phyloP scores from a whole-genome alignment of 2,113 vertebrate genomes.

The Neolamprologus falcicula region DNA sequence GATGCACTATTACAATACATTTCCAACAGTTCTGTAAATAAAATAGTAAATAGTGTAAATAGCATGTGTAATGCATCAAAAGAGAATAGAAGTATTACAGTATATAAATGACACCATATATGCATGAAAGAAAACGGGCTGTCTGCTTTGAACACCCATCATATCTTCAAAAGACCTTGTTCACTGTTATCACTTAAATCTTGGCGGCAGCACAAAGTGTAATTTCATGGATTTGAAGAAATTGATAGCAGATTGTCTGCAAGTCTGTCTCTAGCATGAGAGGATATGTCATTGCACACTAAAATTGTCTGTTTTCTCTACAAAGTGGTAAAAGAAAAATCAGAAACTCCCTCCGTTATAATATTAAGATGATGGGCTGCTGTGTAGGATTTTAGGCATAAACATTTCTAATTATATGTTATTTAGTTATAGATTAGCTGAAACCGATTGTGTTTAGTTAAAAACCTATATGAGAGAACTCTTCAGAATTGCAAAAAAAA shows the following conservation, averaged over 20 bases:
- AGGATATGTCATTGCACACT: slow-evolving; percentile 76
- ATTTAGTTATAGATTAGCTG: slow-evolving; percentile 58
- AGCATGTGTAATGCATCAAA: not conserved
- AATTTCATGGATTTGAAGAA: slow-evolving; percentile 80
- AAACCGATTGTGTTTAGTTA: slow-evolving; percentile 58
- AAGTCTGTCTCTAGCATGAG: slow-evolving; percentile 72
- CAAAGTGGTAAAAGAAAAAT: slow-evolving; percentile 77
- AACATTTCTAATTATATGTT: slow-evolving; percentile 38
- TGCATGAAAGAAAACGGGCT: slow-evolving; percentile 71
- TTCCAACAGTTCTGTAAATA: not conserved
- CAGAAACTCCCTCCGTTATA: slow-evolving; percentile 79
- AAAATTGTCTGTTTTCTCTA: slow-evolving; percentile 79
- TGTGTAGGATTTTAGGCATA: not conserved
- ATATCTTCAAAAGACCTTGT: slow-evolving; percentile 80
- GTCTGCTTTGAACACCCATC: slow-evolving; percentile 75
- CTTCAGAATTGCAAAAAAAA: not conserved
- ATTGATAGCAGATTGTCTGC: slow-evolving; percentile 85
- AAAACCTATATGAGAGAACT: slow-evolving; percentile 29
- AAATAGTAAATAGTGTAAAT: not conserved
- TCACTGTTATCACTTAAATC: slow-evolving; percentile 88
- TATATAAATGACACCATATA: slow-evolving; percentile 62
- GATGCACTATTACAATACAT: not conserved
- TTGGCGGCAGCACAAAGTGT: slow-evolving; percentile 77
- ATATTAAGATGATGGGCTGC: slow-evolving; percentile 77
- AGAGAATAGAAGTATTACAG: slow-evolving; percentile 48